Percentiles rank a stretch among this genome's conserved stretches.
Evolutionary conservation across 2,888 invertebrate species (phyloP).

Genomic region (Leptinotarsa peninsularis): DNA sequence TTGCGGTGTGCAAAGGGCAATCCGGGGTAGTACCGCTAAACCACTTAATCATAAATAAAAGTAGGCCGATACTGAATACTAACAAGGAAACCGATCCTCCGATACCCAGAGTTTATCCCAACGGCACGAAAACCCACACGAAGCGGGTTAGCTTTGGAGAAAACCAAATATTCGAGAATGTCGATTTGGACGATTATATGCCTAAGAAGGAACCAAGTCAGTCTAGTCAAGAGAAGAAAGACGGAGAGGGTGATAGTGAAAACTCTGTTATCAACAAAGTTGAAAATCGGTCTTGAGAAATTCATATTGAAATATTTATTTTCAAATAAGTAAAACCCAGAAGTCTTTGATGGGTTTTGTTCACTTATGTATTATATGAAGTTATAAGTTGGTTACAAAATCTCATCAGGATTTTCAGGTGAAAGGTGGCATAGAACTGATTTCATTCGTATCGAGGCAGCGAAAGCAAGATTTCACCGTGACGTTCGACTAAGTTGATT

Average conservation of each 20-base stretch:
- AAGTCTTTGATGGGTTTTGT: not conserved
- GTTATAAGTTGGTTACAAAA: not conserved
- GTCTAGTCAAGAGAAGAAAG: conserved; percentile 31
- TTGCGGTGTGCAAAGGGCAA: conserved; percentile 72
- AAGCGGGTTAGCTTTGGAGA: conserved; percentile 66
- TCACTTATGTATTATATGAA: not conserved
- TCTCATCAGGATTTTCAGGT: not conserved
- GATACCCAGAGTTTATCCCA: conserved; percentile 45
- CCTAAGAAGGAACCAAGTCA: conserved; percentile 22
- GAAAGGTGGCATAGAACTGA: conserved; percentile 2
- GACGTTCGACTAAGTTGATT: no score
- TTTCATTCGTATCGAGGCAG: not conserved
- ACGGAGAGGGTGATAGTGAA: conserved; percentile 6
- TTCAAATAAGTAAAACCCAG: not conserved
- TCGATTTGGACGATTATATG: conserved; percentile 55
- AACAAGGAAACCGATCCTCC: conserved; percentile 34
- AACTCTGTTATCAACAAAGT: conserved; percentile 12
- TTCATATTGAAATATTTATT: not conserved
- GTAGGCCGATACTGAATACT: conserved; percentile 35
- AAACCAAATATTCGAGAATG: conserved; percentile 60
- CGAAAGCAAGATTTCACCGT: not conserved
- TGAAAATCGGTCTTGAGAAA: not conserved
- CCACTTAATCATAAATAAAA: conserved; percentile 66
- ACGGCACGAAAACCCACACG: conserved; percentile 52
- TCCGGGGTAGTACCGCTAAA: conserved; percentile 76